Conservation (phyloP, 2,888 invertebrate species). For the Nebria brevicollis region DNA sequence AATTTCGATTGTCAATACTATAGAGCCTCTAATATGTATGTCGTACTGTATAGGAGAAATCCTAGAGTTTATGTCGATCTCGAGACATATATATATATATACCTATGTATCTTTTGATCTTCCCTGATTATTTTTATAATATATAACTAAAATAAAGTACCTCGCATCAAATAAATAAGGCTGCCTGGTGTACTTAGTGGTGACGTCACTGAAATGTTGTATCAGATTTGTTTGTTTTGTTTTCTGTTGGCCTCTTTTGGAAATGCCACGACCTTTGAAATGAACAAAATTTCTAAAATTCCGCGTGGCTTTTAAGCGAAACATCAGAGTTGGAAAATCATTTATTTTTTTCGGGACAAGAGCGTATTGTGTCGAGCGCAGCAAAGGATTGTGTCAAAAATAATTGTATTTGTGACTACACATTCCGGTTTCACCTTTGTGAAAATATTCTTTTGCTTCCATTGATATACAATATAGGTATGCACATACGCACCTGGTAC, state of each 20-base stretch:
- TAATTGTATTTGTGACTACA: neutral
- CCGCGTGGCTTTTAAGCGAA: neutral
- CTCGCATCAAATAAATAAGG: neutral
- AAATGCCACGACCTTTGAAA: conserved; percentile 9
- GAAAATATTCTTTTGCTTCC: neutral
- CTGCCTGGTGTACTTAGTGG: neutral
- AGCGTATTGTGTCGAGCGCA: neutral
- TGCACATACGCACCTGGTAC: no score
- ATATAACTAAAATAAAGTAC: conserved; percentile 14
- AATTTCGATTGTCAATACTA: neutral
- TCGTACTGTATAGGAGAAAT: neutral
- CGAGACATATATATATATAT: no score
- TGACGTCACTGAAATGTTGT: conserved; percentile 25
- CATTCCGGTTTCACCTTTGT: no score
- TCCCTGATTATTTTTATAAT: neutral
- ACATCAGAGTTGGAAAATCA: neutral
- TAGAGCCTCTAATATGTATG: neutral
- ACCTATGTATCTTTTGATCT: no score
- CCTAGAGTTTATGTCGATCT: no score
- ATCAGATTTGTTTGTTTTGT: neutral
- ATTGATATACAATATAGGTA: no score
- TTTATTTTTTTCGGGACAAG: neutral
- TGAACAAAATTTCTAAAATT: conserved; percentile 14
- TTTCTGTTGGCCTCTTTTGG: neutral
- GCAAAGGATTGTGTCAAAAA: conserved; percentile 1